Base-by-base conservation (phyloP, 2,888 invertebrate species). In the Volucella inflata region DNA sequence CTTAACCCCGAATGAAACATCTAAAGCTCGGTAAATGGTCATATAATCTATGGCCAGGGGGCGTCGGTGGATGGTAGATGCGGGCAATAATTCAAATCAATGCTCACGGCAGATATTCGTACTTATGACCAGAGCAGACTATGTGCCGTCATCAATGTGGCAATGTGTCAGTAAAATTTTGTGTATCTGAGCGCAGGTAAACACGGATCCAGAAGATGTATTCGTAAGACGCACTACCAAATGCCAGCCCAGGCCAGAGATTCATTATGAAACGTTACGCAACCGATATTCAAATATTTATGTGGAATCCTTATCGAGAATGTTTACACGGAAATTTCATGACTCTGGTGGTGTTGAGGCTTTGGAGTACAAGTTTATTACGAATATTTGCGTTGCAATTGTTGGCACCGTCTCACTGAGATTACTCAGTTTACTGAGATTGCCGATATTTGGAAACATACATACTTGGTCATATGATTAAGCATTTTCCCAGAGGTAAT, bases 251-350 rank as follows among this genome's bases (percentile, higher is more conserved):
- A 30, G 30, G 30, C 30, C 30, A 30, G 30, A 30, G 30, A 30
- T 30, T 30, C 30, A 30, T 57, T 14, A 50, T 16, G 42, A 65
- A 57, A 75, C n/a, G 21, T 75, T 74, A 74, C 21, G 67, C 59
- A 75, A 65, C n/a, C 3, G 2, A 12, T 64, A 21, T 14, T 30
- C 40, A 59, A 76, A 76, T 68, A 62, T 68, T 64, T 40, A 60
- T 53, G 51, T 53, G 64, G 65, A 42, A 68, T 60, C 53, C 68
- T 76, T 76, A n/a, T 62, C 14, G 44, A 68, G 75, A 75, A 67
- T 75, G 30, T 75, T 57, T 75, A 59, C 59, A 50, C 11, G 50
- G 50, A 38, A 17, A 21, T 11, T 30, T 46, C 4, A 30, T 17
- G 17, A n/a, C 40, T 53, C 14, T 30, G 30, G 6, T 30, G 30